Evolutionary conservation across 2,797 vertebrate genomes (phyloP).

Genomic region (Botia kubotai): DNA sequence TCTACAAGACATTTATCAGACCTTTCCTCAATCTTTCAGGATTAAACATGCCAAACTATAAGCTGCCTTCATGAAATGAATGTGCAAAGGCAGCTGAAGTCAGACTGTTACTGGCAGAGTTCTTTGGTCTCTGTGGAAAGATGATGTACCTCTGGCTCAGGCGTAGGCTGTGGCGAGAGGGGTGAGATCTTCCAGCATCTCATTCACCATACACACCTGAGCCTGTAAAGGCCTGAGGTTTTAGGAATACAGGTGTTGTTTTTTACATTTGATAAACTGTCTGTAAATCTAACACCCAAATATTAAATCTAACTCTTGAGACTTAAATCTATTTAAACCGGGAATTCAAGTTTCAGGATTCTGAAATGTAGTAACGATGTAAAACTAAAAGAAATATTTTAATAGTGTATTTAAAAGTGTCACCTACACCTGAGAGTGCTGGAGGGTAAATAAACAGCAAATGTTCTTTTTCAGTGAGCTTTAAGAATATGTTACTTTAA

Average conservation of each 20-base stretch:
- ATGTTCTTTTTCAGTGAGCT: no score
- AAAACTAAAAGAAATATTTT: no score
- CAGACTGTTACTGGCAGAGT: neutral
- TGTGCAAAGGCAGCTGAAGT: neutral
- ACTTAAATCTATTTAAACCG: no score
- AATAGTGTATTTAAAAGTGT: no score
- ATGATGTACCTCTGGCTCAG: neutral
- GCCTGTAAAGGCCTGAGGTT: constrained; percentile 90
- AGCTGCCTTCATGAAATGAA: neutral
- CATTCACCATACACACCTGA: constrained; percentile 50
- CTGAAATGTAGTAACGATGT: no score
- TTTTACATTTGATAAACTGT: no score
- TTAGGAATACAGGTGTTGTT: neutral
- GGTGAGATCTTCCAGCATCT: constrained; percentile 75
- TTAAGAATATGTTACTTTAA: no score
- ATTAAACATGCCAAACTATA: neutral
- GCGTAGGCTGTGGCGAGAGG: constrained; percentile 73
- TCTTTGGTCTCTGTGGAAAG: constrained; percentile 70
- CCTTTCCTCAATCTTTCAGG: neutral
- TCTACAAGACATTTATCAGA: constrained; percentile 71
- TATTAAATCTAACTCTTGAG: no score
- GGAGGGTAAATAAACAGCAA: no score
- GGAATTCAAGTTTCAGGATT: no score
- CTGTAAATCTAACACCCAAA: no score
- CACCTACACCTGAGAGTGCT: no score